Conservation (phyloP, 2,113 vertebrate species). For the Cebus imitator region DNA sequence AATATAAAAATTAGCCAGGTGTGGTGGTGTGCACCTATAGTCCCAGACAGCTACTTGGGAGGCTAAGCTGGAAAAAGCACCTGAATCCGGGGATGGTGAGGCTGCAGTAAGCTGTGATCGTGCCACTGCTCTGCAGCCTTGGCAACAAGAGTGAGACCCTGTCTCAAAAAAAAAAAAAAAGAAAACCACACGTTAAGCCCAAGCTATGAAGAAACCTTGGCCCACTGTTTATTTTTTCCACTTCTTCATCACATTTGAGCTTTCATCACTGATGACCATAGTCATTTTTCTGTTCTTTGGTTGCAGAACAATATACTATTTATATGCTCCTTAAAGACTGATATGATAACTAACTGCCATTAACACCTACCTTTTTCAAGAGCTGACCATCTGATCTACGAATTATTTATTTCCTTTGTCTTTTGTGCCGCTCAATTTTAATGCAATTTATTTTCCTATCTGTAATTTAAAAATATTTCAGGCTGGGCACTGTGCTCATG, state of each 20-base stretch:
- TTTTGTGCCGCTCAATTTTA: neutral
- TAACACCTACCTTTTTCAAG: neutral
- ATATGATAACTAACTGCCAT: slow-evolving; percentile 7
- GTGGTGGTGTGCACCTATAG: too few relatives aligned
- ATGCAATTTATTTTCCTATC: neutral
- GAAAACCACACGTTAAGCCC: neutral
- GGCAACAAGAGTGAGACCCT: too few relatives aligned
- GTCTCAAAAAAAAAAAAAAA: too few relatives aligned
- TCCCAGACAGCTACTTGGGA: too few relatives aligned
- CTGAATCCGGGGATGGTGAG: too few relatives aligned
- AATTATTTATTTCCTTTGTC: neutral
- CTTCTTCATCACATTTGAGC: neutral
- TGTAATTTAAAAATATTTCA: neutral
- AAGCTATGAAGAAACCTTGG: neutral
- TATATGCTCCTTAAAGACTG: neutral
- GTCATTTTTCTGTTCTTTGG: neutral
- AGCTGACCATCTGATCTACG: neutral
- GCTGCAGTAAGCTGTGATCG: too few relatives aligned
- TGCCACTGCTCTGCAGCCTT: too few relatives aligned
- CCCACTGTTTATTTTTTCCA: neutral
- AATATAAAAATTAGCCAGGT: too few relatives aligned
- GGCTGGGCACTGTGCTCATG: too few relatives aligned
- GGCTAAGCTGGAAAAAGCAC: too few relatives aligned
- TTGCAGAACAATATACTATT: neutral
- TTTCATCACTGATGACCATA: neutral